A percentile compares a stretch with the other conserved stretches of the same genome.
Conservation (phyloP, 2,113 vertebrate species). For the Nothoprocta pentlandii region DNA sequence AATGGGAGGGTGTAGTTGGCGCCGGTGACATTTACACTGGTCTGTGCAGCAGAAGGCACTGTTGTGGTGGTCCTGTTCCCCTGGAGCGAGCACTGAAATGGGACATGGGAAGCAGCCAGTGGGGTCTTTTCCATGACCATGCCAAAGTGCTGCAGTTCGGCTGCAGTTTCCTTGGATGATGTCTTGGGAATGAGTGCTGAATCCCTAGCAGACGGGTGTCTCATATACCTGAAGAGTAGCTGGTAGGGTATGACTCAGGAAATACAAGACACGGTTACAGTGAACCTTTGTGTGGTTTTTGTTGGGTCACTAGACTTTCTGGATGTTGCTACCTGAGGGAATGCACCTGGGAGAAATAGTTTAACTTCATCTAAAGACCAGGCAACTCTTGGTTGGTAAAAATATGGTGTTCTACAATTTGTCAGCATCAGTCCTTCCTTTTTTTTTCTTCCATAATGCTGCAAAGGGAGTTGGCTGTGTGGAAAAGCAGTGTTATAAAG, state of each 20-base stretch:
- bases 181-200: background rate
- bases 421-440: background rate
- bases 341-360: background rate
- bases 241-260: background rate
- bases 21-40: fast-evolving
- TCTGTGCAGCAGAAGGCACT: no score
- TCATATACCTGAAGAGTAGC: background rate
- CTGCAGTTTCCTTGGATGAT: background rate
- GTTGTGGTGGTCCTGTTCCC: fast-evolving
- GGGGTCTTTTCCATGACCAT: background rate
- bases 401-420: fast-evolving
- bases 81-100: background rate
- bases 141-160: background rate
- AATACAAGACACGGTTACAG: fast-evolving
- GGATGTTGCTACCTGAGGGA: background rate
- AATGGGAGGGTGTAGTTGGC: background rate
- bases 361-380: background rate
- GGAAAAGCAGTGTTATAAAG: background rate
- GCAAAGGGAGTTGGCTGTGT: background rate
- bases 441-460: background rate
- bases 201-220: background rate
- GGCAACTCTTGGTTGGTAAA: background rate
- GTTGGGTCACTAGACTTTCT: background rate
- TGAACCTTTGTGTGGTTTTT: background rate
- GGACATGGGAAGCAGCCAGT: fast-evolving